A percentile compares a stretch with the other conserved stretches of the same genome.
phyloP scores from a whole-genome alignment of 2,797 vertebrate species.

The Podarcis lilfordi region DNA sequence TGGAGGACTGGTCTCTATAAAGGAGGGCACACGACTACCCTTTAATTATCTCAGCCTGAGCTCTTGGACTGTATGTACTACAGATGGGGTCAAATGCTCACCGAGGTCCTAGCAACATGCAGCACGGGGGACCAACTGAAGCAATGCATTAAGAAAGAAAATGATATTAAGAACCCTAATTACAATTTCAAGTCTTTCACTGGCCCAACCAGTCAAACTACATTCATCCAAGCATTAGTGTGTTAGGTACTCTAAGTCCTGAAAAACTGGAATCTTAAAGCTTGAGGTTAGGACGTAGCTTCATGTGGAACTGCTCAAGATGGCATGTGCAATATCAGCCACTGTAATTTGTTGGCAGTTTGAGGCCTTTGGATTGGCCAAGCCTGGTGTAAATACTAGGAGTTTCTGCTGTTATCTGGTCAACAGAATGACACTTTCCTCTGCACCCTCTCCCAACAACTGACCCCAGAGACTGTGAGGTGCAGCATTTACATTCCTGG shows the following conservation, averaged over 20 bases:
- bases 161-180: not conserved
- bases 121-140: not conserved
- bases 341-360: not conserved
- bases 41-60: too few relatives aligned
- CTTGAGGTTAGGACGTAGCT: not conserved
- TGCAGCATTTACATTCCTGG: not conserved
- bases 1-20: too few relatives aligned
- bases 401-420: not conserved
- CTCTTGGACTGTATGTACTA: not conserved
- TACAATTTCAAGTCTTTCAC: not conserved
- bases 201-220: not conserved
- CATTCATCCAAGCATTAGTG: not conserved
- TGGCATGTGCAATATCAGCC: not conserved
- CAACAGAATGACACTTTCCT: not conserved
- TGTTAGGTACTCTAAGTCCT: not conserved
- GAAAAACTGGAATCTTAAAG: not conserved
- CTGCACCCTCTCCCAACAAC: not conserved
- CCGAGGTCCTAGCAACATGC: not conserved
- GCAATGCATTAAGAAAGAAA: not conserved
- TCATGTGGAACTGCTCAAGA: not conserved
- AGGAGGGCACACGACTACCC: too few relatives aligned
- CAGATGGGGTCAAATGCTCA: not conserved
- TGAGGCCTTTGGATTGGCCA: not conserved
- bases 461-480: not conserved
- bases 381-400: not conserved